Percentiles rank a stretch among this genome's conserved stretches.
phyloP scores from a whole-genome alignment of 2,888 invertebrate species.

The Drosophila planitibia region DNA sequence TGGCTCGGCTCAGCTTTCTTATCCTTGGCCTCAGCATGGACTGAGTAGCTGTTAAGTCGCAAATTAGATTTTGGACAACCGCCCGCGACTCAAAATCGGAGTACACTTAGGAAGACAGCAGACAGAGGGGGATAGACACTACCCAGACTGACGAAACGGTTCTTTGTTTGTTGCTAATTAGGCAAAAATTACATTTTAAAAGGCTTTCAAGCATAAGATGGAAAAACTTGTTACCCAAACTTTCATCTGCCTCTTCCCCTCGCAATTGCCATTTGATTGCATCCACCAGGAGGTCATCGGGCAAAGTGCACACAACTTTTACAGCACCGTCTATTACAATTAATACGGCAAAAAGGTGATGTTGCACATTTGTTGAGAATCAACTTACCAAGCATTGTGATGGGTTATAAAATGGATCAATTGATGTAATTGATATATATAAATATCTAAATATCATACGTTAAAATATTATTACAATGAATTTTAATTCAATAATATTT shows the following conservation, averaged over 20 bases:
- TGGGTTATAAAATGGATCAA: neutral
- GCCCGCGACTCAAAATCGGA: conserved; percentile 41
- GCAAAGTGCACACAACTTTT: conserved; percentile 62
- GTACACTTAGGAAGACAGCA: conserved; percentile 17
- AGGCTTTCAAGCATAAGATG: conserved; percentile 81
- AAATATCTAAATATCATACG: neutral
- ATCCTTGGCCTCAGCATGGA: conserved; percentile 55
- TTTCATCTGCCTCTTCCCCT: conserved; percentile 29
- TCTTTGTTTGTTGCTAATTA: conserved; percentile 81
- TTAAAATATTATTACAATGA: neutral
- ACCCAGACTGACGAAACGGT: conserved; percentile 15
- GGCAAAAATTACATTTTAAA: conserved; percentile 81
- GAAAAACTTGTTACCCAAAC: conserved; percentile 72
- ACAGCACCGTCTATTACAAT: conserved; percentile 50
- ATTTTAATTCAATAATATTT: neutral
- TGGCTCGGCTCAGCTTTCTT: conserved; percentile 46
- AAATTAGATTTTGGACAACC: conserved; percentile 72
- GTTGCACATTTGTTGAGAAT: conserved; percentile 24
- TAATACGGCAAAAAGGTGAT: conserved; percentile 58
- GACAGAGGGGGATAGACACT: neutral
- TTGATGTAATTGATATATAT: neutral
- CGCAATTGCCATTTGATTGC: conserved; percentile 27
- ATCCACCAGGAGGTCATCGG: conserved; percentile 56
- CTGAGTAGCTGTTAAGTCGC: conserved; percentile 66
- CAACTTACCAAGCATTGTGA: conserved; percentile 5